Evolutionary conservation across 2,888 invertebrate species (phyloP).

Genomic region (Mellilla xanthometata): DNA sequence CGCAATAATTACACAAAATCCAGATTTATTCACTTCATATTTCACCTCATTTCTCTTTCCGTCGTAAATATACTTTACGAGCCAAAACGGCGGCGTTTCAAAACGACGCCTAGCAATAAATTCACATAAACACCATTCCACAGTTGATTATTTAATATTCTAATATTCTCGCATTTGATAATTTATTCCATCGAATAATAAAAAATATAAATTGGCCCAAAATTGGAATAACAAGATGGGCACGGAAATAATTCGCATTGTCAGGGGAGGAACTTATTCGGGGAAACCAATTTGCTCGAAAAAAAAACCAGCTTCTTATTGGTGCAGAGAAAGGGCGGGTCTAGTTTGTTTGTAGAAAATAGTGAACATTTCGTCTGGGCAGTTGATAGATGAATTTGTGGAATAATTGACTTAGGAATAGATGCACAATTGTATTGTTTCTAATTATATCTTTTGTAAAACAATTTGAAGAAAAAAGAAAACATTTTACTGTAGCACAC

Average conservation of each 20-base stretch:
- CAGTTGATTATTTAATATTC: slow-evolving; percentile 47
- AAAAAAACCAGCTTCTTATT: slow-evolving; percentile 48
- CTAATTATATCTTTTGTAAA: too few relatives aligned
- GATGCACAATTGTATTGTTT: background rate
- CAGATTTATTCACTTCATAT: slow-evolving; percentile 22
- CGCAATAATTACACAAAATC: slow-evolving; percentile 13
- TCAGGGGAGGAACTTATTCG: slow-evolving; percentile 68
- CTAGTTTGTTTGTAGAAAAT: slow-evolving; percentile 26
- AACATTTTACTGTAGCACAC: too few relatives aligned
- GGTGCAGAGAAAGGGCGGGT: slow-evolving; percentile 27
- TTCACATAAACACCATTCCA: slow-evolving; percentile 30
- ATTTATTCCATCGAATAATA: slow-evolving; percentile 34
- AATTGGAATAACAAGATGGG: slow-evolving; percentile 71
- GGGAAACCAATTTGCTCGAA: slow-evolving; percentile 61
- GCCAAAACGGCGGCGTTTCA: slow-evolving; percentile 11
- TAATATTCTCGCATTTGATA: slow-evolving; percentile 41
- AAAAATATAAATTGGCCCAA: slow-evolving; percentile 60
- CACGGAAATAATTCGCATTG: slow-evolving; percentile 67
- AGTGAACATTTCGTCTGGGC: slow-evolving; percentile 28
- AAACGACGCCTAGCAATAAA: slow-evolving; percentile 21
- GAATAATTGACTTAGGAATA: slow-evolving; percentile 21
- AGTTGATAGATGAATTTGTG: slow-evolving; percentile 11
- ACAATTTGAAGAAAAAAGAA: too few relatives aligned
- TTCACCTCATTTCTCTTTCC: slow-evolving; percentile 17
- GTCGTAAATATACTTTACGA: slow-evolving; percentile 21